These are phyloP conservation scores for Psophia crepitans DNA, from an alignment of 2,113 vertebrate species.

Conservation along the genomic window DNA sequence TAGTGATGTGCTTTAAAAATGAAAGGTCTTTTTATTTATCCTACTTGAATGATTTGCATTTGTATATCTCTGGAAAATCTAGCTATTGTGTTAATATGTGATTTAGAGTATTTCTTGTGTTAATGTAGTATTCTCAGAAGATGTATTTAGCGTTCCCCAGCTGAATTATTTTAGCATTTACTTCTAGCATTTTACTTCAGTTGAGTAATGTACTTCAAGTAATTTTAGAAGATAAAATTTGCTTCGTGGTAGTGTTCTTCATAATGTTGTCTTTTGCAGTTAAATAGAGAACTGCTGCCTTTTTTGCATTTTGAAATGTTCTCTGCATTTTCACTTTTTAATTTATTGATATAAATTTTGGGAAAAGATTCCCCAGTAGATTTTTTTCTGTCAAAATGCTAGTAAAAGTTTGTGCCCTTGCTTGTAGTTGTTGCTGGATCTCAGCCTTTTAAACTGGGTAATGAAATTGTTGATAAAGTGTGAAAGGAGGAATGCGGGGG, in stretches of 20 bases:
- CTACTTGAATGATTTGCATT: neutral
- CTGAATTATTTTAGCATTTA: conserved; percentile 14
- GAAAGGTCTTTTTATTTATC: neutral
- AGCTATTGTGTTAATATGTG: neutral
- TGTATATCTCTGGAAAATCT: neutral
- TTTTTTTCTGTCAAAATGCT: neutral
- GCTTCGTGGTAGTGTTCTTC: neutral
- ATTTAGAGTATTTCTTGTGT: neutral
- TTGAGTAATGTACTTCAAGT: neutral
- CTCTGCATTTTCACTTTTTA: neutral
- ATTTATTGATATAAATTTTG: neutral
- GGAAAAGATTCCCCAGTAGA: neutral
- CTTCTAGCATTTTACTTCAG: neutral
- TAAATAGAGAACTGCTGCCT: neutral
- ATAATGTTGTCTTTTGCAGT: neutral
- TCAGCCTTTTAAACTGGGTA: neutral
- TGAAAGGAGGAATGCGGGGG: neutral
- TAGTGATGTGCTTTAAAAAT: neutral
- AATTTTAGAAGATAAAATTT: neutral
- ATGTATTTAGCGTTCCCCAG: neutral
- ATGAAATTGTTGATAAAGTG: neutral
- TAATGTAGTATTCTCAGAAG: conserved; percentile 7
- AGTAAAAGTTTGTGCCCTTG: neutral
- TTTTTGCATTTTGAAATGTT: neutral
- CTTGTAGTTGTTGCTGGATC: neutral